Base-by-base conservation (phyloP, 2,113 vertebrate genomes). In the Microcebus griseorufus region DNA sequence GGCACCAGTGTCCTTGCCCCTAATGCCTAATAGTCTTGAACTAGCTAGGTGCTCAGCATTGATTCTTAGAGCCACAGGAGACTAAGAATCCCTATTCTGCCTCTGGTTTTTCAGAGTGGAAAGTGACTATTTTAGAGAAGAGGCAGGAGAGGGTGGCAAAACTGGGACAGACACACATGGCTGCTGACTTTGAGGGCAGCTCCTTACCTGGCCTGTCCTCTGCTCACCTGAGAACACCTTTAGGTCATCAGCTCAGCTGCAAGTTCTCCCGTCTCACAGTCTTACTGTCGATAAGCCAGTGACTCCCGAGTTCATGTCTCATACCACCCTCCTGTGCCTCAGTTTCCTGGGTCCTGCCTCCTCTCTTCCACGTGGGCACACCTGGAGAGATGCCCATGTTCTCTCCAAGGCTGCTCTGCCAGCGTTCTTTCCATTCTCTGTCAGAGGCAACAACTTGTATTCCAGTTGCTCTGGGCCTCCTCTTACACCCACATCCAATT, bases 361-460 rank as follows among this genome's bases (percentile, higher is more conserved):
- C 37, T 3, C 3, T 83, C 25, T 72, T 20, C 58, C 37, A 2
- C 0, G 3, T 8, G 25, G 55, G 58, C 2, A 17, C 17, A 51
- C 27, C 29, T 17, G 4, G 1, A 86, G 64, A 86, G 64, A 5
- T 3, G 4, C 17, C 16, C 1, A 1, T 0, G 0, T n/a, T 9
- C 51, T 53, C 51, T 0, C 55, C 53, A 17, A 25, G 39, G 17
- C 42, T 2, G 0, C 7, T 10, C 42, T 12, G 12, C 29, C 22
- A 13, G 45, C 42, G 29, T 82, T 34, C 79, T n/a, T 9, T 23
- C 64, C 16, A 0, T 6, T 23, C 62, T 69, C 39, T 10, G 62
- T 23, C 39, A 2, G 25, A 64, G 37, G 16, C 81, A 34, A 2
- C 65, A 20, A 3, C 82, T 27, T 13, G 2, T 37, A 34, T 27